Base-by-base conservation (phyloP, 2,113 vertebrate species). In the Chionodraco myersi region DNA sequence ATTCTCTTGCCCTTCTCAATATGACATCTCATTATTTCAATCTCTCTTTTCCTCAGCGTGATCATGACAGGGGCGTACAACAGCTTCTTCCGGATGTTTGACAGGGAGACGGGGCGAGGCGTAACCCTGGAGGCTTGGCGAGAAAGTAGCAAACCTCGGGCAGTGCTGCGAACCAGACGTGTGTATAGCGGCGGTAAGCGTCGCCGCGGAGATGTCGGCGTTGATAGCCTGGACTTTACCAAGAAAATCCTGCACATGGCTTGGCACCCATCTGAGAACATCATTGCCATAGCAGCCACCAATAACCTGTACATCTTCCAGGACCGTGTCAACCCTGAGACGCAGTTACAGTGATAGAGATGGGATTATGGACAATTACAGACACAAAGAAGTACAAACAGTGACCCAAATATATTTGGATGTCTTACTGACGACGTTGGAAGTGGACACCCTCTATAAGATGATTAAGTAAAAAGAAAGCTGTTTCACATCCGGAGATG, bases 301-400 rank as follows among this genome's bases (percentile, higher is more conserved):
- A 99, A 99, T 95, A 99, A 99, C 95, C 96, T 99, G 86, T 99
- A 99, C 93, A 99, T 99, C 95, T 99, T 99, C 95, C 98, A 99
- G 95, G 98, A 99, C 95, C 97, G 97, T 84, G 96, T 97, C 91
- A 97, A 95, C 93, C 95, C 96, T 2, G 98, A 98, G 72, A 94
- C 95, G 86, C 97, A 96, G 93, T 95, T 94, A 91, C 92, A 92
- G 88, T 94, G 92, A 93, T 85, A 52, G 86, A 75, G 16, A 61
- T 0, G 41, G 63, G 26, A 51, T 52, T 47, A 36, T 52, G 26
- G 64, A 64, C 59, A 71, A 52, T 41, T 41, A 41, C 36, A 41
- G 6, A 51, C 15, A 49, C 23, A 48, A 52, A 53, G 53, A 75
- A 12, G 8, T 6, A 16, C 16, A 49, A 60, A 66, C 34, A 34